Evolutionary conservation across 2,113 vertebrate genomes (phyloP).

Genomic region (Callospermophilus lateralis): DNA sequence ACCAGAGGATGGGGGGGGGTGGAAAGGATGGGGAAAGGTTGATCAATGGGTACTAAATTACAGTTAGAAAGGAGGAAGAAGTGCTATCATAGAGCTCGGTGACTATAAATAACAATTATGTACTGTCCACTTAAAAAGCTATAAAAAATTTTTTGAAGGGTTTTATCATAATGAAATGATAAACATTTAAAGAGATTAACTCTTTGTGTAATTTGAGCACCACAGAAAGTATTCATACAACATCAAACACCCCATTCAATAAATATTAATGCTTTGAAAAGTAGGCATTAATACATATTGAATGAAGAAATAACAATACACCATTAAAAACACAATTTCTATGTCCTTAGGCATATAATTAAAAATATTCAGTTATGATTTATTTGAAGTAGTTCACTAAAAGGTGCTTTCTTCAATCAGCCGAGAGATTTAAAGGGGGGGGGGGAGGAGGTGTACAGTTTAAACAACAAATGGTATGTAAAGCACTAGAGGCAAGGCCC

Average conservation of each 20-base stretch:
- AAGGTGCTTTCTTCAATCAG: conserved; percentile 14
- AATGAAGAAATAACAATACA: too few relatives aligned
- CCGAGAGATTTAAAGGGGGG: background rate
- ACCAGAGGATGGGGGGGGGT: background rate
- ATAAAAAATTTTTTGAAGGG: background rate
- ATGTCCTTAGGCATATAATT: background rate
- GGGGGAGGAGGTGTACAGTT: background rate
- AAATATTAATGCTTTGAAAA: too few relatives aligned
- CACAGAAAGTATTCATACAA: background rate
- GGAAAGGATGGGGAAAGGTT: background rate
- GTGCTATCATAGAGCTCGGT: background rate
- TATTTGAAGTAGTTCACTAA: background rate
- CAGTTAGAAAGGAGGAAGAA: background rate
- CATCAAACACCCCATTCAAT: background rate
- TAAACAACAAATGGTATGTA: background rate
- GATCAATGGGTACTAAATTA: background rate
- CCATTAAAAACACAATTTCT: background rate
- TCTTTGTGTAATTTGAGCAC: background rate
- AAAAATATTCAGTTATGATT: background rate
- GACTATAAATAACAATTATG: background rate
- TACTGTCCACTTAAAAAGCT: background rate
- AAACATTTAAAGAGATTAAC: background rate
- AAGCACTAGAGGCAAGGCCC: background rate
- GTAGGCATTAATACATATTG: too few relatives aligned
- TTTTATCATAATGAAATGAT: background rate